Evolutionary conservation across 2,797 vertebrate species (phyloP), one percentile per base, ranked within the genome.

Genomic region (Crenuchus spilurus): DNA sequence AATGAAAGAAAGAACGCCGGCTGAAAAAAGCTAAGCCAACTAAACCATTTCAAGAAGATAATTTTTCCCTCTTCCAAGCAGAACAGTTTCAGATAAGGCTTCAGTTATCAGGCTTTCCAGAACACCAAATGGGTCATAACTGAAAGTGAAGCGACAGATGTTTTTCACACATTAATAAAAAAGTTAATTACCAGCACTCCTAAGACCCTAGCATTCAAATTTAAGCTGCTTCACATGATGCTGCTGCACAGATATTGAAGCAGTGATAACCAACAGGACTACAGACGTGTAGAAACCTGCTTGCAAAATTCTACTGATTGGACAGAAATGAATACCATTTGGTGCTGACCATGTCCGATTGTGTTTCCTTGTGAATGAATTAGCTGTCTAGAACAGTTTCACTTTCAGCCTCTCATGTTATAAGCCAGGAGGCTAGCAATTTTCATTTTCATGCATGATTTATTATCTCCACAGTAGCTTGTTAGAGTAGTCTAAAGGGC

Each of bases 381-480:
- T 68, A 41, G 24, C 48, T 68, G 65, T 41, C 65, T 35, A 68
- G 37, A 54, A 42, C 35, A 2, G 24, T 68, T 37, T 39, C 18
- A 52, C 64, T 67, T 67, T 55, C 22, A 55, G 6, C 44, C 31
- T 39, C 58, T 62, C 28, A n/a, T n/a, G 31, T 28, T 22, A 37
- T 42, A 63, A 72, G 63, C 62, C 48, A 48, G n/a, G 62, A 46
- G 58, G 30, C 52, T 42, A 63, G 46, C 46, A 39, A 54, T 73
- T 73, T 52, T 49, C 35, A 63, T 55, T 64, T 65, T 54, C 60
- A 52, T 58, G 52, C 51, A 60, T 37, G 63, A 20, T 49, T 49
- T 48, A 74, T 42, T 49, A 31, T 52, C 22, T 48, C 35, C 22
- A 48, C 52, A 67, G 22, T 67, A 67, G 37, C 62, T 58, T 67